Conservation (phyloP, 2,797 vertebrate genomes). For the Momotus momota region DNA sequence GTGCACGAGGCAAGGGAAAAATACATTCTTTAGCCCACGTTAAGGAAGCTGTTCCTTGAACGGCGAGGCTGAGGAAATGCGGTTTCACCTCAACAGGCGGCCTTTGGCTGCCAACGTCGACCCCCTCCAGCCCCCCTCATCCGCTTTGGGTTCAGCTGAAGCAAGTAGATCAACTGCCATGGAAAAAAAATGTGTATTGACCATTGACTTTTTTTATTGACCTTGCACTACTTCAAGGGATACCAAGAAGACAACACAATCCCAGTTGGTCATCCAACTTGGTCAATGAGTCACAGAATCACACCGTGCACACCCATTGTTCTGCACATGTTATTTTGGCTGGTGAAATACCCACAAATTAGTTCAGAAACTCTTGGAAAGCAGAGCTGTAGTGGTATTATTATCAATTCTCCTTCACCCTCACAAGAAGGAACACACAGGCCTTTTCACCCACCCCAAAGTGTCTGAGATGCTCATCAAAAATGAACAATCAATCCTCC, state of each 20-base stretch:
- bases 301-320: background rate
- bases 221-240: background rate
- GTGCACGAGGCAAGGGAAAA: background rate
- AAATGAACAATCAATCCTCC: conserved; percentile 29
- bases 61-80: background rate
- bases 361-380: background rate
- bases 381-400: background rate
- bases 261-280: background rate
- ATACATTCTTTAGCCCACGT: conserved; percentile 21
- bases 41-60: conserved; percentile 5
- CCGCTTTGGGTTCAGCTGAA: background rate
- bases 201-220: too few species aligned
- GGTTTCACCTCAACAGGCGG: background rate
- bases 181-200: background rate
- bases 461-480: conserved; percentile 31
- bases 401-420: background rate
- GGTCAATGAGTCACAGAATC: background rate
- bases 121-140: fast-evolving
- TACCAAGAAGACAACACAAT: background rate
- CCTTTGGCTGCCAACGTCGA: background rate
- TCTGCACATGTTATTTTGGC: background rate
- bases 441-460: conserved; percentile 1
- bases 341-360: background rate
- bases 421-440: conserved; percentile 29
- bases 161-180: background rate